Evolutionary conservation across 1,140 invertebrate genomes (phyloP).

Genomic region (Proales similis): DNA sequence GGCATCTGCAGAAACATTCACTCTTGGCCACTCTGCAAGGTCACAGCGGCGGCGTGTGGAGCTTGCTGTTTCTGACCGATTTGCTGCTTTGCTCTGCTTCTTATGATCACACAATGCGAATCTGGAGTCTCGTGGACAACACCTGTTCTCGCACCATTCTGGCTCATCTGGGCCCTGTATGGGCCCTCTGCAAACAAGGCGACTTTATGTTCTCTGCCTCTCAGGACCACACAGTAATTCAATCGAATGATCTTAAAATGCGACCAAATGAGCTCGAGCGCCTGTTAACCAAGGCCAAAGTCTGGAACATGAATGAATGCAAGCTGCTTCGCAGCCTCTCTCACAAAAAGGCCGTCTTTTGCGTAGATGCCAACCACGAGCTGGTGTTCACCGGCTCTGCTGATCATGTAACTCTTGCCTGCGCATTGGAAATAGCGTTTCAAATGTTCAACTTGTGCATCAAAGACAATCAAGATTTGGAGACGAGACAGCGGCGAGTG

Average conservation of each 20-base stretch:
- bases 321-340: conserved; percentile 43
- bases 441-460: neutral
- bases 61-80: conserved; percentile 47
- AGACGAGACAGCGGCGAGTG: conserved; percentile 93
- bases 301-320: conserved; percentile 48
- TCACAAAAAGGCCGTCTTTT: conserved; percentile 47
- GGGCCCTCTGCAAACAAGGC: conserved; percentile 42
- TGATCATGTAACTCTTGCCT: conserved; percentile 43
- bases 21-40: conserved; percentile 44
- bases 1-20: conserved; percentile 44
- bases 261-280: neutral
- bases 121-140: conserved; percentile 46
- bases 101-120: conserved; percentile 47
- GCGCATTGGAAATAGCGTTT: neutral
- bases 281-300: conserved; percentile 43
- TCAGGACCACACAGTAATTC: conserved; percentile 46
- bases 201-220: conserved; percentile 44
- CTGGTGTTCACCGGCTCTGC: conserved; percentile 46
- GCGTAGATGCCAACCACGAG: conserved; percentile 45
- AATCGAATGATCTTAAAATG: neutral
- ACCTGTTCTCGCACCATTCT: conserved; percentile 43
- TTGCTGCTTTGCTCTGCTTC: conserved; percentile 46
- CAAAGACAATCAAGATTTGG: conserved; percentile 89
- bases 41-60: conserved; percentile 47
- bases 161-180: conserved; percentile 47